Base-by-base conservation (phyloP, 2,113 vertebrate genomes). In the Alaudala cheleensis region DNA sequence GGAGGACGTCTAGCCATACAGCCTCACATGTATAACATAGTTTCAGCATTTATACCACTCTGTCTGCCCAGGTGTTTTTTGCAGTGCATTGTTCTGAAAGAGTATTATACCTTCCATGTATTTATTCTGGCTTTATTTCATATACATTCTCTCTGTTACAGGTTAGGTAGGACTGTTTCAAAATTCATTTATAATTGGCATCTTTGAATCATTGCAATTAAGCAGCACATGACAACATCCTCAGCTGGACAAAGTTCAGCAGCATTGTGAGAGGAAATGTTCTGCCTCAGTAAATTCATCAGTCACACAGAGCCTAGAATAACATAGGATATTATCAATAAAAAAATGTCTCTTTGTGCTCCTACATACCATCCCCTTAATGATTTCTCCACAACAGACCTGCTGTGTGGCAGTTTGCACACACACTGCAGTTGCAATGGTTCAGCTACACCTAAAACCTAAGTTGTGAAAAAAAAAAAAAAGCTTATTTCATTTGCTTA, bases 21-120 rank as follows among this genome's bases (percentile, higher is more conserved):
- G 26, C 10, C 15, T 76, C 53, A 44, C 5, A 18, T 0, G 0
- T 6, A 9, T 14, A 37, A 45, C 0, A 1, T 13, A 54, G 39
- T 64, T 74, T 79, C 56, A 88, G 51, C 26, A 13, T 12, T 51
- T 92, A 31, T n/a, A 31, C 9, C 23, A 15, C 29, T 54, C 47
- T 70, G 8, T 45, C 69, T 81, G 64, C n/a, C 40, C 34, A 47
- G 33, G 16, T 45, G 9, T 26, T 39, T 69, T 56, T 66, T 57
- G 19, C 8, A 39, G 5, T 57, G 28, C 1, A 6, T 29, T 60
- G 20, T 74, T 39, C 42, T 74, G 42, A 28, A 64, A 77, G n/a
- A 23, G 29, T 24, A 29, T 51, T 77, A 40, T 20, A 12, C 9
- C 81, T 51, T 25, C 16, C 4, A 4, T 34, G 9, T 39, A 49